Percentiles rank a stretch among this genome's conserved stretches.
phyloP scores from a whole-genome alignment of 37 sponge, comb jelly and placozoan species.

The Spongilla lacustris region DNA sequence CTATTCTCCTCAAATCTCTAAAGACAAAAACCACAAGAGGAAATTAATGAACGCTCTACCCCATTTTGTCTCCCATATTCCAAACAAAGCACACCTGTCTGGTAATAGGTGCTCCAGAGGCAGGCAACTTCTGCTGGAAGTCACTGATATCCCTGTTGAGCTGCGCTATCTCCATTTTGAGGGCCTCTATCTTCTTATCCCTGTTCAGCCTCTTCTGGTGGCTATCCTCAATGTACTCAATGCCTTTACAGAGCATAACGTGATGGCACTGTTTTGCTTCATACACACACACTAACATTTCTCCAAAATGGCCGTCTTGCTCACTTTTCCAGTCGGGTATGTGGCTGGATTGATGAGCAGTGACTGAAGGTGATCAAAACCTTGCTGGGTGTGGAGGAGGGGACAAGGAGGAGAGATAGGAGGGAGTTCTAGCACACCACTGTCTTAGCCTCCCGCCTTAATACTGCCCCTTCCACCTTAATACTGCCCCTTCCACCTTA shows the following conservation, averaged over 20 bases:
- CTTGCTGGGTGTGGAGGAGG: conserved; percentile 52
- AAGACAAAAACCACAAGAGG: background rate
- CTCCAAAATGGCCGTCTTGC: conserved; percentile 79
- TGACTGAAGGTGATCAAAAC: conserved; percentile 83
- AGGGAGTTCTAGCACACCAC: no score
- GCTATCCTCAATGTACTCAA: conserved; percentile 67
- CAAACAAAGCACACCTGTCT: conserved; percentile 52
- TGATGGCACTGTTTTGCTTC: no score
- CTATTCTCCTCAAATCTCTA: conserved; percentile 82
- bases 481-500: background rate
- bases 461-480: background rate
- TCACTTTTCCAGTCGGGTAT: conserved; percentile 71
- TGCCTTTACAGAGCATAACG: conserved; percentile 41
- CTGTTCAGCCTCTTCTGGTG: conserved; percentile 52
- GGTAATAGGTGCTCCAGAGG: conserved; percentile 84
- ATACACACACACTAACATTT: conserved; percentile 77
- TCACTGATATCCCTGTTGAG: conserved; percentile 65
- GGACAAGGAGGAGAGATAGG: no score
- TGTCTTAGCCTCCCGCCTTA: no score
- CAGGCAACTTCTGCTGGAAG: conserved; percentile 86
- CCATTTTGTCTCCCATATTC: background rate
- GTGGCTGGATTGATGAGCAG: conserved; percentile 56
- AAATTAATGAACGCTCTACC: background rate
- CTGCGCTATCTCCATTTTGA: conserved; percentile 51
- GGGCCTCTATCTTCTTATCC: conserved; percentile 47